Base-by-base conservation (phyloP, 2,888 invertebrate species). In the Alcis repandata region DNA sequence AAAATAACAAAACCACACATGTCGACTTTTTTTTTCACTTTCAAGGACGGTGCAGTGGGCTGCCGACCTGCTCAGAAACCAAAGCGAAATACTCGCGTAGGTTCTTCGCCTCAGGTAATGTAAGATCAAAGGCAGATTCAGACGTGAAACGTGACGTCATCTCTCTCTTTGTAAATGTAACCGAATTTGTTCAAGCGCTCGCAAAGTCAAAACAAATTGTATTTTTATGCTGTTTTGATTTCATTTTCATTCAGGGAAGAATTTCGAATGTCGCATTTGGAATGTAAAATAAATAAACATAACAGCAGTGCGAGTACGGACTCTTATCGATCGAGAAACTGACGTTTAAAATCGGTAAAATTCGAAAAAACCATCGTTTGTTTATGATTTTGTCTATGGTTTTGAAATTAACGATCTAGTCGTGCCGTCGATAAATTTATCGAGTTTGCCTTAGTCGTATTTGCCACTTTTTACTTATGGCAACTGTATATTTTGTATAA, bases 191-290 rank as follows among this genome's bases (percentile, higher is more conserved):
- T 53, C 52, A 61, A 53, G 52, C 53, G 17, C 60, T 53, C 52
- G 53, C 45, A 40, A 59, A 59, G 33, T 54, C 51, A 59, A 59
- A 56, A 59, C 59, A 63, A 58, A 58, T 53, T 58, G 15, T 67
- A 46, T 67, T 63, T 62, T 54, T 52, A 49, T 40, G 36, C 20
- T 56, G 58, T 59, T 65, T 64, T 59, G 52, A 53, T 66, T 66
- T 61, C 27, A 61, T 61, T 61, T 61, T 61, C 41, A 57, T 63
- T 48, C 32, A 33, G 48, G 40, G 9, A 49, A 40, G 49, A 49
- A 59, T 36, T 36, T 36, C 33, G 45, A 38, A 49, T 48, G 27
- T 48, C n/a, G 19, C 38, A 20, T 15, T 49, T 48, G 9, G 8
- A 15, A 45, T 32, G 27, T 33, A 43, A 59, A 59, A 59, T 49